phyloP scores from a whole-genome alignment of 2,797 vertebrate genomes.

The Pseudocheirus occidentalis region DNA sequence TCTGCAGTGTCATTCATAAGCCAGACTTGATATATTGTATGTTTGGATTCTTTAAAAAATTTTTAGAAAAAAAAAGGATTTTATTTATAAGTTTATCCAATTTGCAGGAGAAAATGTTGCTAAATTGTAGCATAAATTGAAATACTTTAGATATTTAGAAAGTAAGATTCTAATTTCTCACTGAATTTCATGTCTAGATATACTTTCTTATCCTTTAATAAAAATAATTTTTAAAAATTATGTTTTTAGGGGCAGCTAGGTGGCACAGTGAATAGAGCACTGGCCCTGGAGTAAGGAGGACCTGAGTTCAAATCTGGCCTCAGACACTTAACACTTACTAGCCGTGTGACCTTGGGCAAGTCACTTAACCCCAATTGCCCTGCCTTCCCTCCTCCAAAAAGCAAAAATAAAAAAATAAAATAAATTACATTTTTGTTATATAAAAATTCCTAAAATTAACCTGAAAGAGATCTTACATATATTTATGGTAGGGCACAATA shows the following conservation, averaged over 20 bases:
- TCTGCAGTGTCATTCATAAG: neutral
- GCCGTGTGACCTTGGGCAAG: too few species aligned
- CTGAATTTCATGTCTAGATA: neutral
- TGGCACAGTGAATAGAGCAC: too few species aligned
- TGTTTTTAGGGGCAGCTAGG: neutral
- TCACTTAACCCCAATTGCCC: too few species aligned
- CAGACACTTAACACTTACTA: too few species aligned
- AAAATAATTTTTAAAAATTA: neutral
- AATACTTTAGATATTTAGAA: neutral
- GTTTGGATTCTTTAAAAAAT: neutral
- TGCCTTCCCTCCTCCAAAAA: too few species aligned
- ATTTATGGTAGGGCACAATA: neutral
- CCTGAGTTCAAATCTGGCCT: too few species aligned
- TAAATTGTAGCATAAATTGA: neutral
- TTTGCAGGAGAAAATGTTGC: neutral
- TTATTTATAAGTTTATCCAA: neutral
- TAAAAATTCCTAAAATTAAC: neutral
- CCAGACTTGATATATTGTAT: neutral
- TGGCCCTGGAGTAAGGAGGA: too few species aligned
- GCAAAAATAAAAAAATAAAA: neutral
- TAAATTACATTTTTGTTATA: neutral
- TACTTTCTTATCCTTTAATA: neutral
- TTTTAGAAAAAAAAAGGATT: neutral
- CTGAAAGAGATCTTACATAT: neutral
- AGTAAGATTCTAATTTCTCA: neutral